Evolutionary conservation across 1,140 invertebrate genomes (phyloP).

Genomic region (Gyrodactylus salaris): DNA sequence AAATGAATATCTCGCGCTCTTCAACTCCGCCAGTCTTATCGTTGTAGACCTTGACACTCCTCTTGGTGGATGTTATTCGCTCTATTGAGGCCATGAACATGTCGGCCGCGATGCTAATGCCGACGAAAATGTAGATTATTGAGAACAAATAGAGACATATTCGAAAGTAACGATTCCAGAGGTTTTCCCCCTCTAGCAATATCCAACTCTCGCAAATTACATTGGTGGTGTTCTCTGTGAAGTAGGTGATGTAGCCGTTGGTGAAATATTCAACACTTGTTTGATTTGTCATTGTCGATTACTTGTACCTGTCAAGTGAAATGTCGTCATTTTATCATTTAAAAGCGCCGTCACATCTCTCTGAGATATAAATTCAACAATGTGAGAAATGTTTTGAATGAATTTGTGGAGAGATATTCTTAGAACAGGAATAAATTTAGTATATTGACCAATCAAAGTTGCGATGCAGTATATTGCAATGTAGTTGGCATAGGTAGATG

Average conservation of each 20-base stretch:
- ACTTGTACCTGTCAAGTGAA: too few species aligned
- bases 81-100: slow-evolving; percentile 32
- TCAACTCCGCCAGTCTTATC: neutral
- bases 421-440: too few species aligned
- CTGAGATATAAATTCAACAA: too few species aligned
- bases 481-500: too few species aligned
- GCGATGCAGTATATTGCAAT: too few species aligned
- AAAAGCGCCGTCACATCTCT: too few species aligned
- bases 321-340: too few species aligned
- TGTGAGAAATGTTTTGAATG: too few species aligned
- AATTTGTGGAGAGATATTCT: too few species aligned
- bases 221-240: neutral
- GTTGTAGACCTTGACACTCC: neutral
- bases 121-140: slow-evolving; percentile 25
- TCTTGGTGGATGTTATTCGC: slow-evolving; percentile 23
- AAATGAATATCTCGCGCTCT: slow-evolving; percentile 15
- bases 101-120: slow-evolving; percentile 28
- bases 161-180: neutral
- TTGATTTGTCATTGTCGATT: too few species aligned
- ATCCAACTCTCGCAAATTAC: neutral
- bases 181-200: neutral
- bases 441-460: too few species aligned
- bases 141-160: slow-evolving; percentile 23
- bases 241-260: neutral
- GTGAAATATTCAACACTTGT: neutral